Evolutionary conservation across 2,797 vertebrate species (phyloP).

Genomic region (Amphiprion clarkii): DNA sequence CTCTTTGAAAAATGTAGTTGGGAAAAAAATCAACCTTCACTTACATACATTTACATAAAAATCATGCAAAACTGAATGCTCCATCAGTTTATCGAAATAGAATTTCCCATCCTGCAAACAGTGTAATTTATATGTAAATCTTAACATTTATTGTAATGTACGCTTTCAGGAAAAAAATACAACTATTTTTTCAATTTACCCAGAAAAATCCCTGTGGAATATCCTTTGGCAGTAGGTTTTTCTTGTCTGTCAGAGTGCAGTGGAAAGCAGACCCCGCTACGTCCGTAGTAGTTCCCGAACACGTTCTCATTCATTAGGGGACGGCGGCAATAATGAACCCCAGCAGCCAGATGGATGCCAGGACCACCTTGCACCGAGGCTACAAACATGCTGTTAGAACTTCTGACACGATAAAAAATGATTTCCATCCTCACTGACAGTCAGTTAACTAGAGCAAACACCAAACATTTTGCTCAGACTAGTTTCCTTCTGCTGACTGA

Average conservation of each 20-base stretch:
- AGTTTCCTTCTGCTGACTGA: slow-evolving; percentile 6
- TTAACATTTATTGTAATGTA: not conserved
- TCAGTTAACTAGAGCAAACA: not conserved
- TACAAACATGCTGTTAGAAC: slow-evolving; percentile 30
- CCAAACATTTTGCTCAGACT: slow-evolving; percentile 12
- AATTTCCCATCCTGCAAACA: not conserved
- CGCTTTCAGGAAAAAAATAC: not conserved
- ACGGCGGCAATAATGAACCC: slow-evolving; percentile 88
- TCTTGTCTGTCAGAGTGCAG: slow-evolving; percentile 89
- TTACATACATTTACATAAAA: not conserved
- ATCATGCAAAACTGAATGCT: not conserved
- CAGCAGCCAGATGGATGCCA: slow-evolving; percentile 86
- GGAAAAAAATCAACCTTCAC: not conserved
- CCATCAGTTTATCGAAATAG: not conserved
- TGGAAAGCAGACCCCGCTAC: slow-evolving; percentile 91
- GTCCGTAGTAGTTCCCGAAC: slow-evolving; percentile 92
- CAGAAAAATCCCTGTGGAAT: slow-evolving; percentile 91
- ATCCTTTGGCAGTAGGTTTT: slow-evolving; percentile 85
- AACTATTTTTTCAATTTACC: slow-evolving; percentile 78
- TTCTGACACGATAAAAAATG: not conserved
- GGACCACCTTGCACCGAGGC: slow-evolving; percentile 56
- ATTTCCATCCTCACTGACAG: not conserved
- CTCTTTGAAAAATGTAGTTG: too few species aligned
- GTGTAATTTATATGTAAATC: not conserved
- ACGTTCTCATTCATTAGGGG: slow-evolving; percentile 86